A percentile compares a stretch with the other conserved stretches of the same genome.
Evolutionary conservation across 2,797 vertebrate species (phyloP).

Genomic region (Pseudochirops corinnae): DNA sequence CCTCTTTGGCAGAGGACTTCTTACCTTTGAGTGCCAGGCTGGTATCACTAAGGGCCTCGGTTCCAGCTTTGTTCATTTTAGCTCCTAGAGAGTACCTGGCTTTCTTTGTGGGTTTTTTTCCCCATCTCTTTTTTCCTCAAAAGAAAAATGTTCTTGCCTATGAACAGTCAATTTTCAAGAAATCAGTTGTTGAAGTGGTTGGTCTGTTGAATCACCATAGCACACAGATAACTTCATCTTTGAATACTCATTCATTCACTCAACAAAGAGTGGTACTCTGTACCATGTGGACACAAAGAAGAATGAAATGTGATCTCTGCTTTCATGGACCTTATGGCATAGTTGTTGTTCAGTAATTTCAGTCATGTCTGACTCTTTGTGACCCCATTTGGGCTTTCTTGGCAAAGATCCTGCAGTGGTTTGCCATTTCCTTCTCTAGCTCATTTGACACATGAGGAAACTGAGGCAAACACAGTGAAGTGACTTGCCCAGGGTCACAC

Average conservation of each 20-base stretch:
- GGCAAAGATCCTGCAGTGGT: background rate
- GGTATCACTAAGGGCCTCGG: slow-evolving; percentile 58
- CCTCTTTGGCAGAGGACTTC: slow-evolving; percentile 68
- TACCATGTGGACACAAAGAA: background rate
- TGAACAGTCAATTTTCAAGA: slow-evolving; percentile 55
- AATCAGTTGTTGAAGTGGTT: slow-evolving; percentile 58
- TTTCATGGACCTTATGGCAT: background rate
- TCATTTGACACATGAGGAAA: background rate
- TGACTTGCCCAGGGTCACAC: background rate
- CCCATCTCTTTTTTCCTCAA: background rate
- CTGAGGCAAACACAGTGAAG: background rate
- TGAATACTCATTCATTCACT: background rate
- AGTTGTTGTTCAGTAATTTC: background rate
- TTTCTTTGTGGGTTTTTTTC: background rate
- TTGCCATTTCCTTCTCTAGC: background rate
- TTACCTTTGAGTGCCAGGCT: slow-evolving; percentile 64
- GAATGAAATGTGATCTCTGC: background rate
- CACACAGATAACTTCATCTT: slow-evolving; percentile 45
- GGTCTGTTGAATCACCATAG: slow-evolving; percentile 33
- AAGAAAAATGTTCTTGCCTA: slow-evolving; percentile 6
- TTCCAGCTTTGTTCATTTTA: background rate
- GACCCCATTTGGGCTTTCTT: background rate
- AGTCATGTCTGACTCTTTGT: background rate
- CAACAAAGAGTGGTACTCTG: background rate
- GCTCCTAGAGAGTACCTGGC: background rate